Base-by-base conservation (phyloP, 2,797 vertebrate species). In the Tangara arthus region DNA sequence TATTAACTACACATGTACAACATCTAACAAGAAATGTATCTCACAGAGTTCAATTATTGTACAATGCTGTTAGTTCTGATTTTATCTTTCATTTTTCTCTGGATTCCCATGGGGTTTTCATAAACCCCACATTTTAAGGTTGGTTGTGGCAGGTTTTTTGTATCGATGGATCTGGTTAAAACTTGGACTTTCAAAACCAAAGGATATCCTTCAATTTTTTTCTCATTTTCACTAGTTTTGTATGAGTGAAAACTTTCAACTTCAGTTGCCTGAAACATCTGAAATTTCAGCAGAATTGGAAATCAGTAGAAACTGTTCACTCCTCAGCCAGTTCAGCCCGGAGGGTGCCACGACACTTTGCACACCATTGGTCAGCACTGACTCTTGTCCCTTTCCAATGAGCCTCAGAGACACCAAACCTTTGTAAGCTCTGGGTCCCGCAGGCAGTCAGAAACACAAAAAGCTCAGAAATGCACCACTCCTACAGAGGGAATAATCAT, bases 1-100 rank as follows among this genome's bases (percentile, higher is more conserved):
- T 86, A 85, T 83, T 91, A 96, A 71, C 85, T 92, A 81, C 69
- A 69, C 61, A 39, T 66, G 52, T 87, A 41, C 23, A 87, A 81
- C 39, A 65, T 87, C 84, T 90, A 82, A 94, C 64, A 81, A 89
- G 71, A 81, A 90, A 70, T 4, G 1, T 46, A 77, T 92, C 91
- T 87, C 73, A 77, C 42, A 77, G 91, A 39, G 81, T 28, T 63
- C 49, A 79, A 70, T 89, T 92, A 87, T 20, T 66, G 35, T 27
- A 81, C 34, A 30, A 5, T 37, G 34, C 35, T 80, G 75, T 65
- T 71, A 64, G 28, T 65, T 87, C 68, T 68, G 87, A 88, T 86
- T 86, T 88, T 80, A 89, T 90, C 89, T 92, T 87, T 66, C 49
- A 16, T 60, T 95, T 73, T 83, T 21, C n/a, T 79, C 28, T 65